Conservation (phyloP, 2,888 invertebrate genomes). For the Melieria omissa region DNA sequence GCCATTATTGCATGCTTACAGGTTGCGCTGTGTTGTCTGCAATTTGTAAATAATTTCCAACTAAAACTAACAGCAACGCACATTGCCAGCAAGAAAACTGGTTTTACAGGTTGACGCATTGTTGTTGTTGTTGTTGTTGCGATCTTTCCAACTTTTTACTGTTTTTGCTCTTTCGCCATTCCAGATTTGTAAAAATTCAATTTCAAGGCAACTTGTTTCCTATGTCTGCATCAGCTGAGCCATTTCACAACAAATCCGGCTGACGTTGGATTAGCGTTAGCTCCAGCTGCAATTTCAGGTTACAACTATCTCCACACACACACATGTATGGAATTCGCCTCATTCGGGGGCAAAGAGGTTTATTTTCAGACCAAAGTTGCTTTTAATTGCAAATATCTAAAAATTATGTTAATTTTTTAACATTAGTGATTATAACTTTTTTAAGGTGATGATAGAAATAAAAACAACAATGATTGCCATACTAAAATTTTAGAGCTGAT, state of each 20-base stretch:
- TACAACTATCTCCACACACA: not conserved
- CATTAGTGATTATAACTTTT: no score
- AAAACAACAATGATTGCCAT: no score
- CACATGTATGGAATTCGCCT: not conserved
- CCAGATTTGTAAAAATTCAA: constrained; percentile 4
- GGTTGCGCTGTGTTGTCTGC: constrained; percentile 16
- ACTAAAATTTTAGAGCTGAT: no score
- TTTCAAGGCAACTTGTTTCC: constrained; percentile 15
- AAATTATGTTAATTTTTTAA: no score
- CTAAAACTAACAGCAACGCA: constrained; percentile 16
- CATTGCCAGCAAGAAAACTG: constrained; percentile 23
- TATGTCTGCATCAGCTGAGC: constrained; percentile 10
- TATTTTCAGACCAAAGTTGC: no score
- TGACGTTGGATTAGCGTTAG: no score
- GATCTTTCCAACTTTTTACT: constrained; percentile 16
- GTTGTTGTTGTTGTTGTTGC: constrained; percentile 22
- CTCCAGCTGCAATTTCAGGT: no score
- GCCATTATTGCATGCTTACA: constrained; percentile 10
- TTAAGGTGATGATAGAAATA: no score
- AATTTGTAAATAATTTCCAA: constrained; percentile 24
- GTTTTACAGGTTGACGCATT: constrained; percentile 30
- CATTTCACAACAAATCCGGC: not conserved
- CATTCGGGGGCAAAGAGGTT: no score
- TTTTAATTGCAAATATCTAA: no score
- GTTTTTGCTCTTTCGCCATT: constrained; percentile 23